Evolutionary conservation across 2,113 vertebrate species (phyloP).

Genomic region (Ptilonorhynchus violaceus): DNA sequence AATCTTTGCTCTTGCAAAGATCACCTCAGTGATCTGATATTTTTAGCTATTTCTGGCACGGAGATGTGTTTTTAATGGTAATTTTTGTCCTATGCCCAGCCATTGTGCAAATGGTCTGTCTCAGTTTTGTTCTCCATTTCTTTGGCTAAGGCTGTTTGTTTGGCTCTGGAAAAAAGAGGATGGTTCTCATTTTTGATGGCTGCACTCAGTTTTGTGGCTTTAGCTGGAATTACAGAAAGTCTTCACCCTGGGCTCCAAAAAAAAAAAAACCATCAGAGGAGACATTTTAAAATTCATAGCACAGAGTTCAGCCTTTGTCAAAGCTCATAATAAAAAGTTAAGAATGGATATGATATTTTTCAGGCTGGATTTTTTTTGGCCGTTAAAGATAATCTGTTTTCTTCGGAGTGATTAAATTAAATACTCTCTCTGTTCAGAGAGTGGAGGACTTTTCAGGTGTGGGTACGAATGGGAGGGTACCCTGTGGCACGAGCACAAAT

Average conservation of each 20-base stretch:
- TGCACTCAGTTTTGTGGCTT: slow-evolving; percentile 38
- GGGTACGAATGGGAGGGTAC: neutral
- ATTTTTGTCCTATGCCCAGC: neutral
- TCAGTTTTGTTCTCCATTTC: neutral
- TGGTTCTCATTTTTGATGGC: slow-evolving; percentile 42
- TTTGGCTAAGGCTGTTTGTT: neutral
- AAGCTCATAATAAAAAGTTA: neutral
- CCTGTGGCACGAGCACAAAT: neutral
- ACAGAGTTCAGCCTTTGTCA: neutral
- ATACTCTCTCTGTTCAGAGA: neutral
- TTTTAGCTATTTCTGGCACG: neutral
- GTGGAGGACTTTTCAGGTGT: neutral
- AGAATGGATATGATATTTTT: neutral
- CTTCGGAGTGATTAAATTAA: neutral
- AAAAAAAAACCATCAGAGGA: neutral
- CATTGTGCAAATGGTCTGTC: neutral
- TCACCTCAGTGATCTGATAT: neutral
- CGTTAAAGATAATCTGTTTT: neutral
- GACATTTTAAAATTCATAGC: neutral
- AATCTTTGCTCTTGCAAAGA: neutral
- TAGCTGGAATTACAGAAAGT: slow-evolving; percentile 4
- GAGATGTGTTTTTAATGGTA: neutral
- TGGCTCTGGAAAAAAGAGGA: neutral
- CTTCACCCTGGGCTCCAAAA: neutral
- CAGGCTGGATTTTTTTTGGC: neutral